Evolutionary conservation across 2,888 invertebrate species (phyloP).

Genomic region (Syritta pipiens): DNA sequence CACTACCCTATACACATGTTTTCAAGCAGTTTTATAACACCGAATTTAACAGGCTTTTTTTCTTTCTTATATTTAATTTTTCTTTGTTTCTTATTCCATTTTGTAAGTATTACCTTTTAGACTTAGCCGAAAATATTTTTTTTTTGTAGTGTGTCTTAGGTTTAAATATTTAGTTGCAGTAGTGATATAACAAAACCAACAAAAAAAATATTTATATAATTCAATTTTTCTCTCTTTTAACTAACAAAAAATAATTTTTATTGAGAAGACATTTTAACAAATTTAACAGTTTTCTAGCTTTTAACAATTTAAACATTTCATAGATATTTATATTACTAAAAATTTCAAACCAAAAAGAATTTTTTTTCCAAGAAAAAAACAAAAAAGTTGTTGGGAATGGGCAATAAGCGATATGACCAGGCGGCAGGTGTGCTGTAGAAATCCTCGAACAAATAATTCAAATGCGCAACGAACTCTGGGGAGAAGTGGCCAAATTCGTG

Average conservation of each 20-base stretch:
- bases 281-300: too few relatives aligned
- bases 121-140: neutral
- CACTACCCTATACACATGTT: neutral
- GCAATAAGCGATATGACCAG: slow-evolving; percentile 86
- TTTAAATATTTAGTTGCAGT: slow-evolving; percentile 14
- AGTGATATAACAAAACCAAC: slow-evolving; percentile 11
- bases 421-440: slow-evolving; percentile 82
- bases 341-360: slow-evolving; percentile 13
- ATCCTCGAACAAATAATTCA: slow-evolving; percentile 79
- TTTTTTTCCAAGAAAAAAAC: slow-evolving; percentile 45
- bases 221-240: slow-evolving; percentile 55
- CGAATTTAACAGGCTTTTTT: neutral
- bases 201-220: slow-evolving; percentile 5
- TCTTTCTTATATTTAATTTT: neutral
- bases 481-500: slow-evolving; percentile 79
- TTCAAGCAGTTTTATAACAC: neutral
- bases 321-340: slow-evolving; percentile 41
- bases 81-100: slow-evolving; percentile 36
- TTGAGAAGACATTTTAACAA: slow-evolving; percentile 29
- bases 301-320: slow-evolving; percentile 5
- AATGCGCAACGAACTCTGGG: slow-evolving; percentile 78
- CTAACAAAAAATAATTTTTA: slow-evolving; percentile 33
- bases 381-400: slow-evolving; percentile 82
- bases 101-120: neutral
- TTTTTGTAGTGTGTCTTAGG: slow-evolving; percentile 19